phyloP scores from a whole-genome alignment of 2,113 vertebrate genomes.

The Rhadina sibilatrix region DNA sequence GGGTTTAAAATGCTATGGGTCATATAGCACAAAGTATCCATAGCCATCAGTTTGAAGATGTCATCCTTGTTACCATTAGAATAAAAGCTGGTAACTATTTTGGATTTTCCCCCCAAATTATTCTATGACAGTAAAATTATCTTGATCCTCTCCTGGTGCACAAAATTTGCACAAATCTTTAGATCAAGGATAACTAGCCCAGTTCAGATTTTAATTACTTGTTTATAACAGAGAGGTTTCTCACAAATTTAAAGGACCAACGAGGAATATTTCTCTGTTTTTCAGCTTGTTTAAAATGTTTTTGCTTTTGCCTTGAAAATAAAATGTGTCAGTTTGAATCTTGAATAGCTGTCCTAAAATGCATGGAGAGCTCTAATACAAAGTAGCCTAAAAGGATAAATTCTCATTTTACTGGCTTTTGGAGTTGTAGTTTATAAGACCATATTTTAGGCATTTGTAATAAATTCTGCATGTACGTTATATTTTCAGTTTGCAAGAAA shows the following conservation, averaged over 20 bases:
- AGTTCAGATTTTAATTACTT: background rate
- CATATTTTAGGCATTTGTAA: background rate
- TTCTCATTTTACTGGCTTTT: background rate
- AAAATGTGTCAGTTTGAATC: background rate
- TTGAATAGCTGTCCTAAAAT: background rate
- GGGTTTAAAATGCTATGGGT: background rate
- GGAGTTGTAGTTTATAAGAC: background rate
- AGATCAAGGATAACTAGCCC: background rate
- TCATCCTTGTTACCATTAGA: background rate
- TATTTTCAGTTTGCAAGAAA: background rate
- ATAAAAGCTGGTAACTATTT: background rate
- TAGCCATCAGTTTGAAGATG: background rate
- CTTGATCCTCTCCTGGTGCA: background rate
- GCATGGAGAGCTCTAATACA: background rate
- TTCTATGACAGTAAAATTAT: background rate
- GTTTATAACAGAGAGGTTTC: background rate
- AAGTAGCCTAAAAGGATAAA: background rate
- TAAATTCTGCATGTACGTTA: background rate
- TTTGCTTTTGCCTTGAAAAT: background rate
- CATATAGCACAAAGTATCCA: background rate
- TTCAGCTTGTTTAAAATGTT: background rate
- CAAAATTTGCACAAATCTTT: background rate
- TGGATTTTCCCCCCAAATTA: background rate
- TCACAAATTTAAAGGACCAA: background rate
- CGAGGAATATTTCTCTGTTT: background rate